Evolutionary conservation across 2,113 vertebrate genomes (phyloP).

Genomic region (Tylochromis polylepis): DNA sequence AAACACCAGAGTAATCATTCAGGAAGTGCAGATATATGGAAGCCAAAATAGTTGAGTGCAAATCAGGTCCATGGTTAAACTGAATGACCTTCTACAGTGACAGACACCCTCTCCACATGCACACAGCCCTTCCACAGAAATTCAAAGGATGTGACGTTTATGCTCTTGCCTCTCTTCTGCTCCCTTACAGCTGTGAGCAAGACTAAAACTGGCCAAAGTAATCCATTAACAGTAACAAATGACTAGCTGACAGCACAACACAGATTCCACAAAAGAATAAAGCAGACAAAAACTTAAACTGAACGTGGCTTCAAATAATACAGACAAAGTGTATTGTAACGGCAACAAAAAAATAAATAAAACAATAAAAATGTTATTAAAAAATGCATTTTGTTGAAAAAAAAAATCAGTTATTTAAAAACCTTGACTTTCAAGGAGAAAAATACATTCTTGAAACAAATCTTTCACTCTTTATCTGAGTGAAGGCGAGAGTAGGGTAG

Average conservation of each 20-base stretch:
- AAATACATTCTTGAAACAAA: too few species aligned
- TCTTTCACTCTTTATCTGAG: too few species aligned
- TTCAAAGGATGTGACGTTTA: background rate
- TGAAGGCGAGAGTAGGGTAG: too few species aligned
- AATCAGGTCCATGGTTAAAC: background rate
- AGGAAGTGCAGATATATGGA: background rate
- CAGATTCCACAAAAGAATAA: background rate
- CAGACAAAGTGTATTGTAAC: background rate
- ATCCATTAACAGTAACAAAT: background rate
- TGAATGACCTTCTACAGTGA: background rate
- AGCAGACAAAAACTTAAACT: background rate
- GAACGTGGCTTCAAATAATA: background rate
- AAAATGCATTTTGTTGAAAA: background rate
- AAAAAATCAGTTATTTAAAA: background rate
- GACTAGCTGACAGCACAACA: background rate
- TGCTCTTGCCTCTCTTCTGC: background rate
- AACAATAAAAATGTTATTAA: background rate
- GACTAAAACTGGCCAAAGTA: background rate
- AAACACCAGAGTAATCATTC: background rate
- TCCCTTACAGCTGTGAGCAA: background rate
- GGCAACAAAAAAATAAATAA: background rate
- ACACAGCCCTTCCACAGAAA: background rate
- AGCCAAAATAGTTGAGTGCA: background rate
- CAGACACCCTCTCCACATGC: background rate
- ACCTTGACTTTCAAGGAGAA: background rate